Evolutionary conservation across 2,113 vertebrate species (phyloP).

Genomic region (Miniopterus natalensis): DNA sequence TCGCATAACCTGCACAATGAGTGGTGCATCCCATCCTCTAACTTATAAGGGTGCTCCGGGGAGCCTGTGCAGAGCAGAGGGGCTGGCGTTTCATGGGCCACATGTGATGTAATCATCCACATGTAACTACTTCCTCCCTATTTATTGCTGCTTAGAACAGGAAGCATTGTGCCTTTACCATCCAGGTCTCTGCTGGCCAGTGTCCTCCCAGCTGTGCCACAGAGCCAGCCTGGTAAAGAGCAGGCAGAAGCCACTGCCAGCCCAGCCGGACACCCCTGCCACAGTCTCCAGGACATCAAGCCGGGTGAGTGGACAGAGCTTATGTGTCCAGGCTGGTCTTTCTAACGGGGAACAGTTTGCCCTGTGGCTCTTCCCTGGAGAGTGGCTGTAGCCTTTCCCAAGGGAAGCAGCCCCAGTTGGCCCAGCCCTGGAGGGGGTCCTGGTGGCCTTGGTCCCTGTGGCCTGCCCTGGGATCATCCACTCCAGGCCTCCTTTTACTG

Average conservation of each 20-base stretch:
- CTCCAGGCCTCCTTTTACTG: neutral
- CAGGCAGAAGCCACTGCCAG: neutral
- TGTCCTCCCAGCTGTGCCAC: accelerated
- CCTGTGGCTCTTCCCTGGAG: neutral
- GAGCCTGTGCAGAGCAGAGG: too few species aligned
- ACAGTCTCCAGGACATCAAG: neutral
- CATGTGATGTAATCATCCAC: neutral
- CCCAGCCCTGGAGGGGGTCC: neutral
- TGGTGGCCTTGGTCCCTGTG: neutral
- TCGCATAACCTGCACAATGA: accelerated
- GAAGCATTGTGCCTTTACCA: neutral
- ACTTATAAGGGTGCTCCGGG: accelerated
- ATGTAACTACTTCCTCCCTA: neutral
- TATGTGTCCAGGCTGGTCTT: neutral
- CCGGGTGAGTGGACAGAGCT: neutral
- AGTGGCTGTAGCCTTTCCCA: neutral
- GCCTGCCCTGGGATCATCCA: accelerated
- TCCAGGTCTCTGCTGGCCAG: neutral
- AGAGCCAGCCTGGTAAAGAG: neutral
- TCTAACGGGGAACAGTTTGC: neutral
- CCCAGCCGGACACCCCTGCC: neutral
- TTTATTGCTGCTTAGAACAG: neutral
- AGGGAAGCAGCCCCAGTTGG: neutral
- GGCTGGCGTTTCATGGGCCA: neutral
- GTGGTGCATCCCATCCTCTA: neutral